Conservation (phyloP, 2,888 invertebrate genomes). For the Kryphioiulus occultus region DNA sequence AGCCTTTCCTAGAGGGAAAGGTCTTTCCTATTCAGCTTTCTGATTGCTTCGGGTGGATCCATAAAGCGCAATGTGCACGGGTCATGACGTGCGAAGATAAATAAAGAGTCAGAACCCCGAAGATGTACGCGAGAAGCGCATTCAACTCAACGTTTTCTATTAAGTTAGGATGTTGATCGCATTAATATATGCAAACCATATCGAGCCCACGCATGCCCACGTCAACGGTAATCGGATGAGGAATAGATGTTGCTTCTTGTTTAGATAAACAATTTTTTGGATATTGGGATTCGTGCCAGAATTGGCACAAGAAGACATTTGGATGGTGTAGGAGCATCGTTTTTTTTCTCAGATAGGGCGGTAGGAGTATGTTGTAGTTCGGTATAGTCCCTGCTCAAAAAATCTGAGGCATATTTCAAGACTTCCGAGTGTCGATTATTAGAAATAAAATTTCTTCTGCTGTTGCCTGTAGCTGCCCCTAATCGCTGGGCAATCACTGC, state of each 20-base stretch:
- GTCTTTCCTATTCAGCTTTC: slow-evolving; percentile 40
- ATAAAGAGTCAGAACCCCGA: slow-evolving; percentile 37
- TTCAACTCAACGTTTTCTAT: slow-evolving; percentile 32
- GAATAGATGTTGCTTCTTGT: neutral
- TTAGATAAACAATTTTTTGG: neutral
- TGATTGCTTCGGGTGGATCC: slow-evolving; percentile 38
- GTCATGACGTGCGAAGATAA: slow-evolving; percentile 37
- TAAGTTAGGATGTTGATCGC: slow-evolving; percentile 36
- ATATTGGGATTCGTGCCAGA: neutral
- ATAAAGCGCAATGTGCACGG: slow-evolving; percentile 39
- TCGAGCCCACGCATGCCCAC: neutral
- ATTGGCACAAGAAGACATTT: neutral
- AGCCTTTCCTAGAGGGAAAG: slow-evolving; percentile 39
- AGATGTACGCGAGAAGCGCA: neutral
- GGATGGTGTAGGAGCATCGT: too few species aligned
- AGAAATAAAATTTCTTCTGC: too few species aligned
- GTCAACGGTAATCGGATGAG: neutral
- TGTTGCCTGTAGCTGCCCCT: too few species aligned
- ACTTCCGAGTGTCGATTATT: too few species aligned
- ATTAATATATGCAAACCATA: slow-evolving; percentile 28
- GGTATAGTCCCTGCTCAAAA: too few species aligned
- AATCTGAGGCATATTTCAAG: too few species aligned
- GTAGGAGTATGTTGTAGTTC: too few species aligned
- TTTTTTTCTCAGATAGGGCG: too few species aligned
- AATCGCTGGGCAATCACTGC: too few species aligned